Base-by-base conservation (phyloP, 2,797 vertebrate genomes). In the Gadopsis marmoratus region DNA sequence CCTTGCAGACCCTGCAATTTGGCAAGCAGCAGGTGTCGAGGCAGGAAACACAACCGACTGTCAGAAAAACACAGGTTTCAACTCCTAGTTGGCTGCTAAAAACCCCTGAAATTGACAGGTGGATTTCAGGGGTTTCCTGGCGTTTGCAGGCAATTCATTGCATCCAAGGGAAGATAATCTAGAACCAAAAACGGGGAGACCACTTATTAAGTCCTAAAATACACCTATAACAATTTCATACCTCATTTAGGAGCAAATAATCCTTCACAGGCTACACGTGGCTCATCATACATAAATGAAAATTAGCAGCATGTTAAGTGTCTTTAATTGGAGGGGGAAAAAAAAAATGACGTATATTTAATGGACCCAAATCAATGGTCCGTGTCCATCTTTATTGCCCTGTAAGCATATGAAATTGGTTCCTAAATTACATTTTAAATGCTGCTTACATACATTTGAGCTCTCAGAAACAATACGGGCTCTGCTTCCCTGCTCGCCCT, bases 1-100 rank as follows among this genome's bases (percentile, higher is more conserved):
- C 45, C 51, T 12, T 17, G 1, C 9, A n/a, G 54, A 56, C 69
- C 63, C 56, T 76, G 51, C 58, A 71, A 78, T 80, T 80, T 76
- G 60, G 61, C 74, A 70, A 61, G 51, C 67, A 71, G 74, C 71
- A 63, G 65, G 70, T 35, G 48, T 67, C 39, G 4, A 54, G 10
- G 16, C 54, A 29, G 76, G 41, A 75, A 62, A 75, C 55, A 26
- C 53, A 35, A 17, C 62, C 19, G 1, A 35, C 58, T 50, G 26
- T 55, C 62, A 45, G 47, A 47, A 39, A 74, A 41, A 58, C 58
- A 35, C 6, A 5, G 51, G 13, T 21, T 39, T 53, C 17, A 45
- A 4, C 54, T 14, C 16, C 7, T 21, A 13, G 8, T 10, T 21
- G 31, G 21, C 23, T 41, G 33, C 14, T 66, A 74, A 50, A 71